A percentile compares a stretch with the other conserved stretches of the same genome.
Evolutionary conservation across 2,113 vertebrate genomes (phyloP).

Genomic region (Hirundichthys speculiger): DNA sequence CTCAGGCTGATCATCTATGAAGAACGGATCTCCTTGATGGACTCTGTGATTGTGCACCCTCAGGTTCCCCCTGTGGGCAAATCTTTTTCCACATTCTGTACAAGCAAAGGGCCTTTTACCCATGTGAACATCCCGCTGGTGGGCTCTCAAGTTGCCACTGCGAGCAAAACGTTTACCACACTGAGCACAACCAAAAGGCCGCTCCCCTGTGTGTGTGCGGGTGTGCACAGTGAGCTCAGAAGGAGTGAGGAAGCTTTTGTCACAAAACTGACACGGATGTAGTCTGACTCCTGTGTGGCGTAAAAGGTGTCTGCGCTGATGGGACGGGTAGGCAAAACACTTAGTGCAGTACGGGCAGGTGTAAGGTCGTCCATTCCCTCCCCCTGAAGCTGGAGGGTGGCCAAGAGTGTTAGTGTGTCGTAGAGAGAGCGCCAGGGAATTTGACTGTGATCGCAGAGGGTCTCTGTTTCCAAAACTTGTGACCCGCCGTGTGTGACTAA

Average conservation of each 20-base stretch:
- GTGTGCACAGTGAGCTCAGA: constrained; percentile 77
- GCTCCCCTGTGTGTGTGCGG: constrained; percentile 76
- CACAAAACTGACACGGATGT: constrained; percentile 75
- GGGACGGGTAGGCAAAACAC: constrained; percentile 76
- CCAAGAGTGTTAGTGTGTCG: constrained; percentile 51
- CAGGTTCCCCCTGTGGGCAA: constrained; percentile 76
- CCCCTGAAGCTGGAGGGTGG: constrained; percentile 38
- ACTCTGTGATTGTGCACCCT: constrained; percentile 77
- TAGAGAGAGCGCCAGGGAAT: constrained; percentile 48
- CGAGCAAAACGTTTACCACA: constrained; percentile 76
- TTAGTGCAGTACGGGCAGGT: constrained; percentile 75
- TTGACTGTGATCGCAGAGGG: constrained; percentile 63
- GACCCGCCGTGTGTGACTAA: constrained; percentile 37
- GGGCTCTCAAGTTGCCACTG: constrained; percentile 75
- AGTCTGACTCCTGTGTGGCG: constrained; percentile 76
- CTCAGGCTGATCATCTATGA: constrained; percentile 68
- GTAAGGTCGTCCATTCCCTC: constrained; percentile 66
- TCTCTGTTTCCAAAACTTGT: constrained; percentile 52
- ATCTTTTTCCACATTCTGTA: constrained; percentile 74
- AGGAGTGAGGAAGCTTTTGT: constrained; percentile 78
- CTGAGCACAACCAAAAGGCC: constrained; percentile 73
- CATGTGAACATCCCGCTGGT: constrained; percentile 78
- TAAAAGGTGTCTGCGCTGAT: constrained; percentile 74
- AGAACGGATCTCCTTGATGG: constrained; percentile 73
- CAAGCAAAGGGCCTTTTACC: constrained; percentile 77